Evolutionary conservation across 2,797 vertebrate genomes (phyloP), one percentile per base, ranked within the genome.

Genomic region (Apogon talboti): DNA sequence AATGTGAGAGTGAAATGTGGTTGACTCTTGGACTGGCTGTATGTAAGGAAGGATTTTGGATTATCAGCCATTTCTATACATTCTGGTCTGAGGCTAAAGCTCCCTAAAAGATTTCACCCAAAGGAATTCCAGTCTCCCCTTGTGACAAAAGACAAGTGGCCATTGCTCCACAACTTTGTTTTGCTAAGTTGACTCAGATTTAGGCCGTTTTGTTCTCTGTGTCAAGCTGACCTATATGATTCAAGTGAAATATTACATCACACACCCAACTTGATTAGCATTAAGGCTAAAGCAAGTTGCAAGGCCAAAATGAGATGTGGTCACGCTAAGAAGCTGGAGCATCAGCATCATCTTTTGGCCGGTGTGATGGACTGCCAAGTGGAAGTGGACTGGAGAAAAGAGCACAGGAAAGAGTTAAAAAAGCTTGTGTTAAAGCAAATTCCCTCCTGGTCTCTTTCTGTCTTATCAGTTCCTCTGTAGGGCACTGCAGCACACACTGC

Each of bases 401-500:
- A 67, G 38, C 45, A 59, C 38, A 75, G 74, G 78, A 82, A 88
- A 87, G 86, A 81, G 88, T 89, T 90, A 84, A 90, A 81, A 76
- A 76, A 79, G 73, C 71, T 88, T 85, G 80, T 78, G 79, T 89
- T 81, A 57, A 86, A 85, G 74, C 73, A 82, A 71, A 86, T 82
- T 89, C 82, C 81, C 89, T 89, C 83, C 84, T 87, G 77, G 84
- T 87, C 69, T 90, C 84, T 84, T 84, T 89, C 77, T 90, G 78
- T 83, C 87, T 92, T 92, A 91, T 91, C 89, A 88, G 90, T 90
- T 89, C 73, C 79, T 91, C 92, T 91, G 85, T 89, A 92, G 91
- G 91, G 92, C 91, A 89, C 87, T 88, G 82, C 84, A 90, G 87
- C 87, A 89, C 89, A 93, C 92, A 93, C 90, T 92, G 74, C 89